phyloP scores from a whole-genome alignment of 1,140 invertebrate species.

The Cotesia chilonis region DNA sequence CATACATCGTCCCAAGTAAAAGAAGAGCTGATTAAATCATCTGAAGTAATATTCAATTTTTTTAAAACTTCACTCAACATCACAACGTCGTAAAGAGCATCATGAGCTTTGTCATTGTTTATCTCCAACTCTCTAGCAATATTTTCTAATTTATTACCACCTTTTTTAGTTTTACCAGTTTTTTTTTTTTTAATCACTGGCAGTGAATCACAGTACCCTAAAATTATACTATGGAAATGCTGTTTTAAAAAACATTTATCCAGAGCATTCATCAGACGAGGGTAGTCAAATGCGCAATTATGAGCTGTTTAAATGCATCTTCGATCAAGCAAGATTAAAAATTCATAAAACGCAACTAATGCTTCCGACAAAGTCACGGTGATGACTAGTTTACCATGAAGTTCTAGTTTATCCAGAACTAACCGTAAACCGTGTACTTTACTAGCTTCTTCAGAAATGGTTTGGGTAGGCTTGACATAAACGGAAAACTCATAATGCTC shows the following conservation, averaged over 20 bases:
- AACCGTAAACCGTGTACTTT: conserved; percentile 28
- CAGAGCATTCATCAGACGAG: conserved; percentile 27
- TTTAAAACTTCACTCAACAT: conserved; percentile 31
- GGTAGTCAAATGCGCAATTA: conserved; percentile 38
- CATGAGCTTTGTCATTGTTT: conserved; percentile 27
- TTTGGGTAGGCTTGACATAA: conserved; percentile 32
- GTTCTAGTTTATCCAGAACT: conserved; percentile 14
- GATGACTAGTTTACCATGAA: conserved; percentile 20
- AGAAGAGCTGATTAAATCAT: conserved; percentile 10
- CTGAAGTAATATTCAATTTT: conserved; percentile 6
- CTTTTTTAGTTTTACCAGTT: conserved; percentile 16
- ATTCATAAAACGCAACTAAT: conserved; percentile 31
- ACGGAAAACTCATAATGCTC: conserved; percentile 31
- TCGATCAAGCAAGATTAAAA: conserved; percentile 28
- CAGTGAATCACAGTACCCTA: conserved; percentile 19
- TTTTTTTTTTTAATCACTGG: conserved; percentile 29
- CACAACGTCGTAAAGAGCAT: conserved; percentile 22
- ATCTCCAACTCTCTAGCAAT: conserved; percentile 8
- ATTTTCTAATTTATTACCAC: conserved; percentile 12
- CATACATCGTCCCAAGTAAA: conserved; percentile 19
- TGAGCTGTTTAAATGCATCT: conserved; percentile 37
- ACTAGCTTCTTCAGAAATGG: conserved; percentile 33
- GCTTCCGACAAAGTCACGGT: conserved; percentile 27
- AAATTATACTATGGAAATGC: conserved; percentile 24
- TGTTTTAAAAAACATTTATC: conserved; percentile 34